Evolutionary conservation across 2,797 vertebrate genomes (phyloP).

Genomic region (Austrolebias charrua): DNA sequence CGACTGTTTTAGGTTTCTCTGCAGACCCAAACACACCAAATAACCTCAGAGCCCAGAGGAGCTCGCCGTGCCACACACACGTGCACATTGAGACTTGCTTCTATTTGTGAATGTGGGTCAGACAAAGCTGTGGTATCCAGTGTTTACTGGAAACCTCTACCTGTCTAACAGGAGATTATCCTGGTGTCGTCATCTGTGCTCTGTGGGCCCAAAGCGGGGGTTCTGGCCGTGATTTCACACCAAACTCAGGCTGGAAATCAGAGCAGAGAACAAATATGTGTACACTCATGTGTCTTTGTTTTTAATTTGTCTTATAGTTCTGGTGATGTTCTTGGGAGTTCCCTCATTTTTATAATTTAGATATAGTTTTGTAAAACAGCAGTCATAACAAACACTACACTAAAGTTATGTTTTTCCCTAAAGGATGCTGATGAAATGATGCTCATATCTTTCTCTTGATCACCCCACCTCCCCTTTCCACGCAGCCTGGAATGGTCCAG

Average conservation of each 20-base stretch:
- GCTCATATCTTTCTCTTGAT: constrained; percentile 18
- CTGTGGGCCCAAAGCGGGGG: constrained; percentile 24
- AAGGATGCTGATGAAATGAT: constrained; percentile 3
- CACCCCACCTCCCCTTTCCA: constrained; percentile 47
- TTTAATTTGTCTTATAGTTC: constrained; percentile 29
- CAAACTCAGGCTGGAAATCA: neutral
- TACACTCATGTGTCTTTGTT: neutral
- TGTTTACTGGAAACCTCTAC: constrained; percentile 72
- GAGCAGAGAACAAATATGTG: neutral
- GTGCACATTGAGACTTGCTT: constrained; percentile 60
- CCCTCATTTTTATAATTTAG: constrained; percentile 28
- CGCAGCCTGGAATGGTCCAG: constrained; percentile 83
- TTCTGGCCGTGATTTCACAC: constrained; percentile 33
- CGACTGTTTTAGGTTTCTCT: constrained; percentile 29
- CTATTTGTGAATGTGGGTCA: constrained; percentile 79
- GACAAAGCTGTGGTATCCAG: constrained; percentile 57
- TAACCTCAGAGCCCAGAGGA: constrained; percentile 61
- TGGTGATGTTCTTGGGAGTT: constrained; percentile 45
- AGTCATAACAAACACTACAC: neutral
- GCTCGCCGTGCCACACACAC: constrained; percentile 58
- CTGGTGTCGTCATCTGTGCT: constrained; percentile 32
- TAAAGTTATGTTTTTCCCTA: neutral
- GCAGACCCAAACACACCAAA: constrained; percentile 66
- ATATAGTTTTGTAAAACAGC: neutral
- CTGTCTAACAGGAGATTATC: constrained; percentile 64